Conservation (phyloP, 2,113 vertebrate species). For the Lophura nycthemera region DNA sequence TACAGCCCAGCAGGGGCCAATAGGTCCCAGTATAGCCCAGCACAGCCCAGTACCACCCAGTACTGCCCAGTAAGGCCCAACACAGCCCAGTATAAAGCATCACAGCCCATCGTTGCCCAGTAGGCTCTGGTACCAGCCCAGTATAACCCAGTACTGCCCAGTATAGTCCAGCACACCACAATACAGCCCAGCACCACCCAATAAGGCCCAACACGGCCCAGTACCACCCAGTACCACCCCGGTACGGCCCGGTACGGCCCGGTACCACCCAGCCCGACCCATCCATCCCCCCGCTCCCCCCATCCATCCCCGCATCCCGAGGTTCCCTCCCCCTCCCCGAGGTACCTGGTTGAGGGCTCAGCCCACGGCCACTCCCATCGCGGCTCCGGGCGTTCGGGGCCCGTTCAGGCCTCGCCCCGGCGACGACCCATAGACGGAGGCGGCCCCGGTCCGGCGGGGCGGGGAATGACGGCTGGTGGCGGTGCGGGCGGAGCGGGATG, state of each 20-base stretch:
- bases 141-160: accelerated
- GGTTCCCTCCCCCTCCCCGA: too few species aligned
- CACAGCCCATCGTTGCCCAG: accelerated
- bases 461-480: too few species aligned
- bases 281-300: too few species aligned
- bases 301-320: background rate
- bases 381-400: background rate
- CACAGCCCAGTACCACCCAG: background rate
- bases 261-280: background rate
- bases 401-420: background rate
- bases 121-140: background rate
- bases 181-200: too few species aligned
- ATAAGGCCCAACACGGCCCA: background rate
- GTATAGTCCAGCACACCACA: accelerated
- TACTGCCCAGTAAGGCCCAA: accelerated
- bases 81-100: background rate
- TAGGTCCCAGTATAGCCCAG: background rate
- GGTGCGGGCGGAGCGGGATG: too few species aligned
- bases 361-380: background rate
- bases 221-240: too few species aligned
- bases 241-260: too few species aligned
- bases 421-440: background rate
- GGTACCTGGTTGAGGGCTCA: background rate
- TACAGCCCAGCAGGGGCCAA: too few species aligned
- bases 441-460: background rate